Evolutionary conservation across 2,797 vertebrate species (phyloP), one percentile per base, ranked within the genome.

Genomic region (Melanogrammus aeglefinus): DNA sequence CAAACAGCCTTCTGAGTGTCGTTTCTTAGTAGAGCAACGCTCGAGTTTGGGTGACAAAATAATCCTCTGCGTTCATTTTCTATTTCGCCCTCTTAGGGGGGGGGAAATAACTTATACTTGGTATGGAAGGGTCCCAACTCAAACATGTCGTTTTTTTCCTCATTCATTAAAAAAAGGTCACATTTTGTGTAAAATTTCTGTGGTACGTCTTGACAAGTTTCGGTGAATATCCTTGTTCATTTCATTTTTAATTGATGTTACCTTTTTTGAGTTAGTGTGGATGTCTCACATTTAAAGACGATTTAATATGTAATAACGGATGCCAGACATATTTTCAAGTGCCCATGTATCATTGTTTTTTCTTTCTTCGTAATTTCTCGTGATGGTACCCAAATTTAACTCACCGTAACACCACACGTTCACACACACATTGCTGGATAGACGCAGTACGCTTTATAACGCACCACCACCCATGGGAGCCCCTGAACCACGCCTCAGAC

Each of bases 191-290:
- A 96, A 93, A 96, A 96, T 95, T 96, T 95, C 94, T 95, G 96
- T 93, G 96, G 97, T 97, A 97, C 96, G 95, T 96, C 95, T 96
- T 95, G 95, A 95, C 94, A 94, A 96, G 92, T 95, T 96, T 96
- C 93, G 96, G 95, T 96, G 95, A 96, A 95, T 96, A 9, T 96
- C 96, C 91, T 95, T 95, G 94, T 96, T 93, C 94, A 95, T 95
- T 97, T 95, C 94, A 96, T 96, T 63, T 63, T 63, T 95, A 95
- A 96, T 96, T 94, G 95, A 95, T 96, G 95, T 96, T 96, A 96
- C 95, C 94, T 96, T 90, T 89, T 96, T 90, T 89, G 95, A 95
- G 96, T 97, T 95, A 95, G 95, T 96, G 96, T 96, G 95, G 96
- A 97, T 96, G 96, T 96, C 95, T 97, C 95, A 95, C 95, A 95